Conservation (phyloP, 2,113 vertebrate species). For the Archocentrus centrarchus region DNA sequence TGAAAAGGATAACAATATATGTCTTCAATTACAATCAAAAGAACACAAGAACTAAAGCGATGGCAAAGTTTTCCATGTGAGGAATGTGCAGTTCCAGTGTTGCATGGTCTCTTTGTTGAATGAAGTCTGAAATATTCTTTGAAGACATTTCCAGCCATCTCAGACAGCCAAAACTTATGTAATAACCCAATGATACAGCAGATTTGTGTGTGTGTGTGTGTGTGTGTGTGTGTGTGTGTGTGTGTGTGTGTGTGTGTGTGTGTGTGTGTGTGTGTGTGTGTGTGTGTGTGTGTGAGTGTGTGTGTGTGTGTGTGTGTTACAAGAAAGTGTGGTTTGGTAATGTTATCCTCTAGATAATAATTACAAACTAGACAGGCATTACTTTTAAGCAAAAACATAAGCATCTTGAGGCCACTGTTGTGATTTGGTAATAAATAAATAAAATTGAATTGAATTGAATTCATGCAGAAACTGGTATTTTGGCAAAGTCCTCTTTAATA, state of each 20-base stretch:
- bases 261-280: too few species aligned
- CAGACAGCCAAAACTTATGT: constrained; percentile 8
- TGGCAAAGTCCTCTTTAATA: not conserved
- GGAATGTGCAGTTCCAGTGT: constrained; percentile 44
- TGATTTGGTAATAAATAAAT: too few species aligned
- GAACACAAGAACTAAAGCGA: constrained; percentile 31
- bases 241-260: too few species aligned
- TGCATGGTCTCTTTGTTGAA: constrained; percentile 32
- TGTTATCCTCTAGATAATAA: not conserved
- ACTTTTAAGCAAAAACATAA: not conserved
- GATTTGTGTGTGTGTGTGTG: too few species aligned
- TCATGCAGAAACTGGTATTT: not conserved
- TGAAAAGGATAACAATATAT: constrained; percentile 48
- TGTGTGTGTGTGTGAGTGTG: too few species aligned
- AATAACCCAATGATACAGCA: constrained; percentile 3
- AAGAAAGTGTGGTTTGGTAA: not conserved
- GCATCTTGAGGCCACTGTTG: too few species aligned
- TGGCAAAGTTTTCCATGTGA: constrained; percentile 66
- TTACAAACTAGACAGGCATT: not conserved
- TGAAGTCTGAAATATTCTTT: constrained; percentile 25
- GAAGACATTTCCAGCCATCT: constrained; percentile 12
- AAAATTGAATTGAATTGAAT: not conserved
- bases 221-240: too few species aligned
- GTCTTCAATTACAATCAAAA: constrained; percentile 61
- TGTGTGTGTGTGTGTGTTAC: not conserved